Percentiles rank a stretch among this genome's conserved stretches.
These are phyloP conservation scores for Centroberyx gerrardi DNA, from an alignment of 2,797 vertebrate genomes.

Conservation along the genomic window DNA sequence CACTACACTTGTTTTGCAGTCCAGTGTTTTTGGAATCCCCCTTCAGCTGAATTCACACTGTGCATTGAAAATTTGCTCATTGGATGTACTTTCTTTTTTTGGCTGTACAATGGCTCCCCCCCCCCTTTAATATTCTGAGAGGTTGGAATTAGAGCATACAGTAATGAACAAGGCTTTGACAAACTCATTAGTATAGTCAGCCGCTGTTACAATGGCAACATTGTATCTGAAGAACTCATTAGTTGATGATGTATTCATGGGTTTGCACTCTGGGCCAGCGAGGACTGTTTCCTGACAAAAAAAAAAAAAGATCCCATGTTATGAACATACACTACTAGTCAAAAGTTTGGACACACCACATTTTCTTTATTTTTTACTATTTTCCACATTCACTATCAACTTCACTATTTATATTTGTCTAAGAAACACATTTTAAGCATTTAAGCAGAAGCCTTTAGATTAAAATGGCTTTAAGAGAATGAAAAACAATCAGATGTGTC, in stretches of 20 bases:
- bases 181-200: slow-evolving; percentile 23
- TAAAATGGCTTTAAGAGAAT: too few relatives aligned
- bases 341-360: too few relatives aligned
- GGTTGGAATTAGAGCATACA: slow-evolving; percentile 18
- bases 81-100: background rate
- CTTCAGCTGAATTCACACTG: too few relatives aligned
- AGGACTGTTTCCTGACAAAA: background rate
- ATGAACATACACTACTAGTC: background rate
- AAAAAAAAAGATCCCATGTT: background rate
- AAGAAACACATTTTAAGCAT: too few relatives aligned
- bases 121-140: slow-evolving; percentile 1
- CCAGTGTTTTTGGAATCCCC: slow-evolving; percentile 28
- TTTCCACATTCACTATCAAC: too few relatives aligned
- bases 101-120: background rate
- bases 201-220: background rate
- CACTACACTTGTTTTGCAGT: slow-evolving; percentile 39
- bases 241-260: too few relatives aligned
- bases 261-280: background rate
- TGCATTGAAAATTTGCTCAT: too few relatives aligned
- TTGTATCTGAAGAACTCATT: too few relatives aligned
- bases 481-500: too few relatives aligned
- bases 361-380: too few relatives aligned
- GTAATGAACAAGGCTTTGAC: slow-evolving; percentile 23
- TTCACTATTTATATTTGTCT: too few relatives aligned
- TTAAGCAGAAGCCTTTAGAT: too few relatives aligned